Evolutionary conservation across 2,113 vertebrate genomes (phyloP), one percentile per base, ranked within the genome.

Genomic region (Struthio camelus): DNA sequence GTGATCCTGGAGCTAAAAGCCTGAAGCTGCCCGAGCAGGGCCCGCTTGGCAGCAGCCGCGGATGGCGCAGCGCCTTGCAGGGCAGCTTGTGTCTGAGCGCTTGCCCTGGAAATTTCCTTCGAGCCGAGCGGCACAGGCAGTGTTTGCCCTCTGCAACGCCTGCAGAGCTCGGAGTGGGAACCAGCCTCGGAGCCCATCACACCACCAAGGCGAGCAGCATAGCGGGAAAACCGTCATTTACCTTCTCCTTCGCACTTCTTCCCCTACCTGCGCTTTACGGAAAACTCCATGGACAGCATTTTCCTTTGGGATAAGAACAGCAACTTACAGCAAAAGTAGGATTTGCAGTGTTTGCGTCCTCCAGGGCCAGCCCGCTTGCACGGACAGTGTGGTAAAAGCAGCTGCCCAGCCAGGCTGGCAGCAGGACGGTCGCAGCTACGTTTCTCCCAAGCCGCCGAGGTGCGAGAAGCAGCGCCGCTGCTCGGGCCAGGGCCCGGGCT

Each of bases 1-100:
- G 58, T 78, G 80, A 84, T 98, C 97, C 93, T 91, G 91, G 83
- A 51, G 40, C 86, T 98, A 97, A 98, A 97, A 98, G 97, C 97
- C 89, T 97, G 82, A 75, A 85, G 44, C 64, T 96, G 97, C 50
- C 89, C 94, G 89, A 95, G 91, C 90, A 94, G 90, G 50, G 56
- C 15, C 65, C 56, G 77, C 92, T 96, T 98, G 97, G 95, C 97
- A 93, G 87, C 16, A 79, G 67, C 61, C 89, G 65, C 72, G n/a
- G 73, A 19, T 38, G 59, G 80, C 91, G 42, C 79, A 84, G 42
- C 65, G 82, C 80, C 92, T 94, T 92, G 42, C 53, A 71, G 90
- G 87, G 36, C 69, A 93, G 61, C 73, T 66, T 90, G 73, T 78
- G 96, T 96, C 93, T 93, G 91, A 92, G 90, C 83, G 92, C 58